These are phyloP conservation scores for Rhea americana DNA, from an alignment of 2,113 vertebrate species.

Conservation along the genomic window DNA sequence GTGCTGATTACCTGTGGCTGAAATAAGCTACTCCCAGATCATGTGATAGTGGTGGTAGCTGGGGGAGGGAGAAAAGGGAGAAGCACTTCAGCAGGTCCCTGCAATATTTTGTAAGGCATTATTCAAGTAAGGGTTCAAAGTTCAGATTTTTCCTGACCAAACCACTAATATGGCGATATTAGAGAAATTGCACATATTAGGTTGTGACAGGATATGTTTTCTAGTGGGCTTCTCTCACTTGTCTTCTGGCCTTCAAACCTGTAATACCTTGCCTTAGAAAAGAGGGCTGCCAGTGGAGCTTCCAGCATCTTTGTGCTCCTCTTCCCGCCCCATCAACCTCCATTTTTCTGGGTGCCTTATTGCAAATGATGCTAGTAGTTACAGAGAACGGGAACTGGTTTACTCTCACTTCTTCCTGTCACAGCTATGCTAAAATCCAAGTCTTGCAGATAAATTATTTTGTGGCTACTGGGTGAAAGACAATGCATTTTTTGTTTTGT, in stretches of 20 bases:
- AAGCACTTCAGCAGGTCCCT: neutral
- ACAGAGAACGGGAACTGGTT: neutral
- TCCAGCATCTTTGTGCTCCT: neutral
- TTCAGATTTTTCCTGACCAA: neutral
- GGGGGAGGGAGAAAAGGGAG: neutral
- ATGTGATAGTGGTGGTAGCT: neutral
- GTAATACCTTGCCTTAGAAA: neutral
- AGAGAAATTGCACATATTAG: neutral
- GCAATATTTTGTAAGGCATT: neutral
- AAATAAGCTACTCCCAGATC: neutral
- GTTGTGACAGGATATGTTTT: neutral
- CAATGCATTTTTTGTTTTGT: neutral
- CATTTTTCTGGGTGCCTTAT: neutral
- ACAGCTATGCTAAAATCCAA: neutral
- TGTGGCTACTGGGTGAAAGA: neutral
- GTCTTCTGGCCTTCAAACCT: neutral
- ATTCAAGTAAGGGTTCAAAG: neutral
- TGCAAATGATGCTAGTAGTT: neutral
- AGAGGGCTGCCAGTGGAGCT: neutral
- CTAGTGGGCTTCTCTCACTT: neutral
- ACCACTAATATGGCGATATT: neutral
- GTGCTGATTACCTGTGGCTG: neutral
- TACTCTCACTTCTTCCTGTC: neutral
- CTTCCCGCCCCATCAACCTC: neutral
- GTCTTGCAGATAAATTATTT: neutral